Percentiles rank a stretch among this genome's conserved stretches.
Conservation (phyloP, 2,888 invertebrate species). For the Andrena camellia region DNA sequence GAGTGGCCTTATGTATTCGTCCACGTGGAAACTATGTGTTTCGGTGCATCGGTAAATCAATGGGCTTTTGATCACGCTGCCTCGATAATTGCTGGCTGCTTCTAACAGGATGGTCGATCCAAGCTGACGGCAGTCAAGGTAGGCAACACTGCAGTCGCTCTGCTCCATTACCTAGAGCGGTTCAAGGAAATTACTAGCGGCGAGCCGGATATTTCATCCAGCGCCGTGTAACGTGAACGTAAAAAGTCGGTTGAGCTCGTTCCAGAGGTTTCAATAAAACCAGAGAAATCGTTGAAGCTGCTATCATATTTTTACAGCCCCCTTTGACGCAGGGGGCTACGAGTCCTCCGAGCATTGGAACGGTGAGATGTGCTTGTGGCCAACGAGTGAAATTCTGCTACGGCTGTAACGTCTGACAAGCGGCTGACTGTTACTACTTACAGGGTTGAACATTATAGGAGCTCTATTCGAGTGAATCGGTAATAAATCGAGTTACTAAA, state of each 20-base stretch:
- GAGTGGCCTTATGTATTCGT: conserved; percentile 15
- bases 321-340: too few species aligned
- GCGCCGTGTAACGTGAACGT: background rate
- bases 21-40: conserved; percentile 38
- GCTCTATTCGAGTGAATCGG: background rate
- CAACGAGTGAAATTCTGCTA: too few species aligned
- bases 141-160: background rate
- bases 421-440: background rate
- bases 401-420: too few species aligned
- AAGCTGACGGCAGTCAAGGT: conserved; percentile 20
- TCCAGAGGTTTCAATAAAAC: too few species aligned
- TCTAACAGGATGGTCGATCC: conserved; percentile 25
- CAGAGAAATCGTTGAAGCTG: too few species aligned
- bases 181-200: background rate
- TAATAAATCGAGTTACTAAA: background rate
- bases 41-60: conserved; percentile 38
- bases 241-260: background rate
- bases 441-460: background rate
- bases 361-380: too few species aligned
- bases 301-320: too few species aligned
- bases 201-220: background rate
- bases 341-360: too few species aligned
- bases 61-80: conserved; percentile 36
- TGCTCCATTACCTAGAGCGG: conserved; percentile 2
- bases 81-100: conserved; percentile 44